A percentile compares a stretch with the other conserved stretches of the same genome.
Conservation (phyloP, 2,113 vertebrate species). For the Egretta garzetta region DNA sequence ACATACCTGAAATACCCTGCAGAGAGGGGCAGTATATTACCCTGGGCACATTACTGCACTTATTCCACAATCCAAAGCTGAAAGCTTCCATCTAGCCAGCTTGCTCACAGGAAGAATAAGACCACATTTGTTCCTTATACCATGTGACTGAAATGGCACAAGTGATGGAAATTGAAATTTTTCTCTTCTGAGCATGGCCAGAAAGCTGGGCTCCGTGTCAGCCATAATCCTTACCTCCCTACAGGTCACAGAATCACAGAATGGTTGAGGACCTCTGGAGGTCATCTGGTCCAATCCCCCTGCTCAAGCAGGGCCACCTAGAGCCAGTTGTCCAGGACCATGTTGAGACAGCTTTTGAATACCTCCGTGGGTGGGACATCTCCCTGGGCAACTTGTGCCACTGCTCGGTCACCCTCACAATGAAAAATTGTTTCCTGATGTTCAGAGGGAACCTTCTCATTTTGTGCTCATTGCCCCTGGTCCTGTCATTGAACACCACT, state of each 20-base stretch:
- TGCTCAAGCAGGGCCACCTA: not conserved
- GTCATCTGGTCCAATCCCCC: not conserved
- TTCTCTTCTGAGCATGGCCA: not conserved
- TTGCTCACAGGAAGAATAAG: not conserved
- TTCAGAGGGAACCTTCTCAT: not conserved
- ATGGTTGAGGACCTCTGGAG: not conserved
- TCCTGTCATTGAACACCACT: not conserved
- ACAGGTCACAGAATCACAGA: not conserved
- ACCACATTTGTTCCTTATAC: not conserved
- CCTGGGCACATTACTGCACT: not conserved
- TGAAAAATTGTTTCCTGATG: not conserved
- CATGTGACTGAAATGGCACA: not conserved
- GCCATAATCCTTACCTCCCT: not conserved
- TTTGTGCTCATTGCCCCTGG: not conserved
- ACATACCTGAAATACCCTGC: not conserved
- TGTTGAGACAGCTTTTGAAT: not conserved
- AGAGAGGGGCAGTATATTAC: not conserved
- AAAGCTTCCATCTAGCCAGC: not conserved
- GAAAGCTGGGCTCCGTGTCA: not conserved
- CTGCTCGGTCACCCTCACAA: accelerated
- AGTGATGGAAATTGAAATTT: not conserved
- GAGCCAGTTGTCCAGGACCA: accelerated
- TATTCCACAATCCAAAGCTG: not conserved
- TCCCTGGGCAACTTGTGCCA: not conserved
- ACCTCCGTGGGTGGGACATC: accelerated